These are phyloP conservation scores for Orientallactaga bullata DNA, from an alignment of 2,113 vertebrate genomes.

Conservation along the genomic window DNA sequence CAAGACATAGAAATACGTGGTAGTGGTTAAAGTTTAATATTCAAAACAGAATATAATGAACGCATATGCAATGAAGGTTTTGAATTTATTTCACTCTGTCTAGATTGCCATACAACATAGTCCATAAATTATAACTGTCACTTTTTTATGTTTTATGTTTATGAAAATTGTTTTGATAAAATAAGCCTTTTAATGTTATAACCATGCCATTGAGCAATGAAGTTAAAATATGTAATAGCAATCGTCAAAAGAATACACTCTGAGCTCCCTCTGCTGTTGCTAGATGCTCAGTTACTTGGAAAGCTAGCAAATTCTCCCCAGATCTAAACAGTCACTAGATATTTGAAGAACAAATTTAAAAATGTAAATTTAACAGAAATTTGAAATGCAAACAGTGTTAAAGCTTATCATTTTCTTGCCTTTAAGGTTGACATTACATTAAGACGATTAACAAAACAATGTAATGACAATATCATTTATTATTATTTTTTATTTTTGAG, in stretches of 20 bases:
- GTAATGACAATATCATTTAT: background rate
- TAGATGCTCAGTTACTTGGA: background rate
- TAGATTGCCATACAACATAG: background rate
- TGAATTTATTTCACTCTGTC: constrained; percentile 27
- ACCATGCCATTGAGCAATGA: background rate
- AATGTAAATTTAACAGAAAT: background rate
- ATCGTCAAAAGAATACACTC: constrained; percentile 37
- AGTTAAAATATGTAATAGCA: background rate
- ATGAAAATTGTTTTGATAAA: constrained; percentile 24
- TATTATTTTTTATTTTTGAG: no score
- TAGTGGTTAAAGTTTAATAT: background rate
- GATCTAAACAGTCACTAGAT: background rate
- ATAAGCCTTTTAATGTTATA: background rate
- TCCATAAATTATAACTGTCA: background rate
- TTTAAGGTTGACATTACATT: background rate
- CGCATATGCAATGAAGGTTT: background rate
- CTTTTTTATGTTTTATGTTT: background rate
- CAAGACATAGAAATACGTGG: background rate
- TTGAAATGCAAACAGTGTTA: background rate
- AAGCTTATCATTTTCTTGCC: background rate
- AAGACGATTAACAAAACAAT: background rate
- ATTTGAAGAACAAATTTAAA: background rate
- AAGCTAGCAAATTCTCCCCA: background rate
- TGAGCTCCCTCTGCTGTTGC: constrained; percentile 78
- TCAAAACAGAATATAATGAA: background rate